Base-by-base conservation (phyloP, 2,113 vertebrate genomes). In the Trachemys scripta region DNA sequence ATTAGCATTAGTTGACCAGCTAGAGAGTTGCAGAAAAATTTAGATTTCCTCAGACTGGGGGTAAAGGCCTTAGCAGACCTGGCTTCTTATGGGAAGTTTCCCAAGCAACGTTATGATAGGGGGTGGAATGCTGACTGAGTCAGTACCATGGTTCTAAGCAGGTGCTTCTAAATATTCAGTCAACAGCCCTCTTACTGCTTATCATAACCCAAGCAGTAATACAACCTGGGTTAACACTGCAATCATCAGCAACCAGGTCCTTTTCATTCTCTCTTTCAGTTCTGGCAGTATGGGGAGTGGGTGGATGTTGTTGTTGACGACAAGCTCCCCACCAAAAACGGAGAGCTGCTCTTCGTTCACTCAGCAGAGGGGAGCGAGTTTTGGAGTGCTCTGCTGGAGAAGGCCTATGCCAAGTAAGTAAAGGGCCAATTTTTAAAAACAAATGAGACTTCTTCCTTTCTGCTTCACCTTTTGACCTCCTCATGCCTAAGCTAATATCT, bases 211-310 rank as follows among this genome's bases (percentile, higher is more conserved):
- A 76, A 45, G 38, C n/a, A 22, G 24, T 78, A 78, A 29, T 78
- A 27, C 6, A 78, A 45, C 42, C 45, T 29, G 42, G 27, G 11
- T 78, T 78, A 78, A 16, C 75, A 47, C 24, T 16, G 6, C 5
- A 0, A 8, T 45, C 38, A 8, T 7, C 75, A 47, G 14, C 14
- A 24, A 22, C 72, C 22, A 57, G 27, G 42, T 82, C 42, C 47
- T 87, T 53, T 87, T 45, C 53, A 47, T 42, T 22, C 95, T 47
- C 83, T 29, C 87, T 89, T 25, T 2, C 92, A 99, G 99, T 99
- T 99, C 98, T 99, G 99, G 99, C 99, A 99, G 98, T 99, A 98
- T 0, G 99, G 99, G 0, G 99, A 99, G 96, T 99, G 99, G 99
- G 98, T 99, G 97, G 99, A 99, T 1, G 99, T 99, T 13, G 99